A percentile compares a stretch with the other conserved stretches of the same genome.
Conservation (phyloP, 2,797 vertebrate species). For the Sus cebifrons region DNA sequence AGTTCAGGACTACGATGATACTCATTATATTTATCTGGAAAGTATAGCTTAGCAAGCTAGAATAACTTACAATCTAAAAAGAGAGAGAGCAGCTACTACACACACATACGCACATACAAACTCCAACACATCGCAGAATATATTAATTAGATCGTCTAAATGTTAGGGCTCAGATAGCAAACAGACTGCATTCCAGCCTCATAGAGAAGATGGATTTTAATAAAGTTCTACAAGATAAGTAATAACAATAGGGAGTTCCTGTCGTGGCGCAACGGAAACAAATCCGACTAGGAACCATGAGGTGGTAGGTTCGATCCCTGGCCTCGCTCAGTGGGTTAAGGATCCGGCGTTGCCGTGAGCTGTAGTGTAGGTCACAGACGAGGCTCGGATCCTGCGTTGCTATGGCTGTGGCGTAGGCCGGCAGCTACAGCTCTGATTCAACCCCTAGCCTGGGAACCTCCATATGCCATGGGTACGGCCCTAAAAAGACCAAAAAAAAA, state of each 20-base stretch:
- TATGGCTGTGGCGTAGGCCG: too few relatives aligned
- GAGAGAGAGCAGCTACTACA: background rate
- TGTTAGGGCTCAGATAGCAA: background rate
- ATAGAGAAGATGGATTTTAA: background rate
- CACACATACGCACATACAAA: background rate
- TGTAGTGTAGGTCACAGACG: too few relatives aligned
- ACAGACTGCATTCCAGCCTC: background rate
- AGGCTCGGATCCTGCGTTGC: too few relatives aligned
- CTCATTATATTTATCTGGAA: background rate
- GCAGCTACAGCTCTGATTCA: too few relatives aligned
- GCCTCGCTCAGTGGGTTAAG: too few relatives aligned
- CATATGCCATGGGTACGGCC: too few relatives aligned
- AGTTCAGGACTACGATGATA: background rate
- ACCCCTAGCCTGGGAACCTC: too few relatives aligned
- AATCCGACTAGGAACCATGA: too few relatives aligned
- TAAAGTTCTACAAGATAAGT: background rate
- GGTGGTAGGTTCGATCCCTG: too few relatives aligned
- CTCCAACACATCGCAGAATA: background rate
- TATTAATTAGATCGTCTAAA: background rate
- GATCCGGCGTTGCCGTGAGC: too few relatives aligned
- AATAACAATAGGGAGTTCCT: background rate
- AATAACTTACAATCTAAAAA: background rate
- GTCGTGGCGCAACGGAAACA: too few relatives aligned
- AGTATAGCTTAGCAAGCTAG: background rate
- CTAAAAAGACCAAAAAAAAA: too few relatives aligned